phyloP scores from a whole-genome alignment of 2,888 invertebrate genomes.

The Amiota communis region DNA sequence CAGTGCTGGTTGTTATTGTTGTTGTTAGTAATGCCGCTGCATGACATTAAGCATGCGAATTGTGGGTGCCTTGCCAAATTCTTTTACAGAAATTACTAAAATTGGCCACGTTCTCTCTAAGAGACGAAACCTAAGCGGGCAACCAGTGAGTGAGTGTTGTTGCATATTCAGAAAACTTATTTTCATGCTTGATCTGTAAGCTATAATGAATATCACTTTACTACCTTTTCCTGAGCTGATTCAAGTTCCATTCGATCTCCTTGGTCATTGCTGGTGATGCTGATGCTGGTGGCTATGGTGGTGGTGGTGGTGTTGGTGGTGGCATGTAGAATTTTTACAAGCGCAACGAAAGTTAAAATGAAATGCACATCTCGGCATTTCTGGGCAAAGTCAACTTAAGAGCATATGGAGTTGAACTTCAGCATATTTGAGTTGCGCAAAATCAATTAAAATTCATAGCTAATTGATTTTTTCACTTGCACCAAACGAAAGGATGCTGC shows the following conservation, averaged over 20 bases:
- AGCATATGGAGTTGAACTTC: no score
- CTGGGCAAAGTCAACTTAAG: not conserved
- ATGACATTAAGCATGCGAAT: constrained; percentile 69
- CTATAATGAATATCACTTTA: constrained; percentile 28
- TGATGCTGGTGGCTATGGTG: constrained; percentile 27
- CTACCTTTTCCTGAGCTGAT: not conserved
- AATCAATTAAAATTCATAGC: constrained; percentile 72
- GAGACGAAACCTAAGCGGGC: not conserved
- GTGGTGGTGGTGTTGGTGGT: constrained; percentile 15
- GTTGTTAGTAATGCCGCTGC: constrained; percentile 57
- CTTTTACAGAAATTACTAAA: constrained; percentile 52
- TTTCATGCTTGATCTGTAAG: constrained; percentile 64
- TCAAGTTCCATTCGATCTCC: not conserved
- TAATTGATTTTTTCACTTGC: constrained; percentile 65
- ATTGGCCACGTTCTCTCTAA: constrained; percentile 53
- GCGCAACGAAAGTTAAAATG: constrained; percentile 64
- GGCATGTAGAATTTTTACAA: constrained; percentile 53
- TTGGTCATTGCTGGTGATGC: not conserved
- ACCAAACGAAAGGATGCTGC: no score
- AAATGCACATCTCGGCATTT: constrained; percentile 40
- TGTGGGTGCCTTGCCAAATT: constrained; percentile 63
- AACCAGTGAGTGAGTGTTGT: no score
- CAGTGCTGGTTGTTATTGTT: constrained; percentile 32
- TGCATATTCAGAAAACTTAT: constrained; percentile 53
- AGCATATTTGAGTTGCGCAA: constrained; percentile 39